Conservation (phyloP, 2,797 vertebrate species). For the Pelobates cultripes region DNA sequence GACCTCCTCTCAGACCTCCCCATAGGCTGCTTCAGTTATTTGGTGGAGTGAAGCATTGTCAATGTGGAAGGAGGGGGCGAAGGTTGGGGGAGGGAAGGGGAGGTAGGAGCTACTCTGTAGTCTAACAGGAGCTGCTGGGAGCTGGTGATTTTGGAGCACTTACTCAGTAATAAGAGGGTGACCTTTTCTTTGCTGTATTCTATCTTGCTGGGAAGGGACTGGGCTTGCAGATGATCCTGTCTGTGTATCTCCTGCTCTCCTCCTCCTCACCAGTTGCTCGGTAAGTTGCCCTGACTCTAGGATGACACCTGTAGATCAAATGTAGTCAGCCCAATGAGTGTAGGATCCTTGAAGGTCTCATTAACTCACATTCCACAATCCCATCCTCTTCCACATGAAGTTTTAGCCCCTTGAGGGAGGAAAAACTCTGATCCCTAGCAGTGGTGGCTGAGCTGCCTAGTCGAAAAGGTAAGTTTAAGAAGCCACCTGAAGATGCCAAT, state of each 20-base stretch:
- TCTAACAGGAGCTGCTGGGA: constrained; percentile 66
- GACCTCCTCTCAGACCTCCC: too few species aligned
- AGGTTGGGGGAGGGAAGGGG: constrained; percentile 60
- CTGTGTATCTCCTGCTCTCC: constrained; percentile 73
- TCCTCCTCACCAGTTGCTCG: constrained; percentile 71
- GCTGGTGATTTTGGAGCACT: constrained; percentile 57
- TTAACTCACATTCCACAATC: not conserved
- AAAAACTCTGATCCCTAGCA: not conserved
- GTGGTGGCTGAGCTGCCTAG: not conserved
- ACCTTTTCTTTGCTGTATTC: constrained; percentile 81
- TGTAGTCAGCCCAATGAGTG: constrained; percentile 42
- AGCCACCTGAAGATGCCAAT: too few species aligned
- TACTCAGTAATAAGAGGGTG: constrained; percentile 80
- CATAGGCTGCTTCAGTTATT: constrained; percentile 63
- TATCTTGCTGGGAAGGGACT: constrained; percentile 82
- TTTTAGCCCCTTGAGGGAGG: not conserved
- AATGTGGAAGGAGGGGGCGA: constrained; percentile 7
- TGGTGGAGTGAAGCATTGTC: constrained; percentile 12
- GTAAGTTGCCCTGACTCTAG: constrained; percentile 76
- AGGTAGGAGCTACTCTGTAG: constrained; percentile 53
- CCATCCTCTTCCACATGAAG: not conserved
- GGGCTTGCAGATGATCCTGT: constrained; percentile 79
- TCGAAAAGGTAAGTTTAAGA: too few species aligned
- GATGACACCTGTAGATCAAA: constrained; percentile 88
- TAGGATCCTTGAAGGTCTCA: not conserved